phyloP scores from a whole-genome alignment of 2,113 vertebrate species.

The Mesembrinibis cayennensis region DNA sequence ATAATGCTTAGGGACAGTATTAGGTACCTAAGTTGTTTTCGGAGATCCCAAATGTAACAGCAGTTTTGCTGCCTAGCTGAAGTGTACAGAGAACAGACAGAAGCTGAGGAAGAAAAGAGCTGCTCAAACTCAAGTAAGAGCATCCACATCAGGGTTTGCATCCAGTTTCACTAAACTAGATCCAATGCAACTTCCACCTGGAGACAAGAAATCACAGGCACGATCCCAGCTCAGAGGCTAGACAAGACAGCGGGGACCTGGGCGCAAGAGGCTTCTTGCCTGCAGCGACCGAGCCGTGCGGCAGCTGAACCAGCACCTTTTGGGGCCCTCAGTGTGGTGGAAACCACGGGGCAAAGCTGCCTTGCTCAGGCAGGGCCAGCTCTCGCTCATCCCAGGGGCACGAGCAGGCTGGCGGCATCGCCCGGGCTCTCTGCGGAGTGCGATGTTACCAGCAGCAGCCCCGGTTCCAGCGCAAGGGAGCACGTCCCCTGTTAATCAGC shows the following conservation, averaged over 20 bases:
- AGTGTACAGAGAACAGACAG: neutral
- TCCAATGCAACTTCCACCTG: accelerated
- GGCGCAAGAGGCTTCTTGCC: no score
- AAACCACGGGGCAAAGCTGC: neutral
- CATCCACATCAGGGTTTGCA: neutral
- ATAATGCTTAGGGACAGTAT: neutral
- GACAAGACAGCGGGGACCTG: accelerated
- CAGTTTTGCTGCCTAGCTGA: neutral
- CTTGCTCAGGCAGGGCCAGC: neutral
- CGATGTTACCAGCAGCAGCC: neutral
- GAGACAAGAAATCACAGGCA: neutral
- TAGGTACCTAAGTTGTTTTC: neutral
- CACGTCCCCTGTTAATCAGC: slow-evolving; percentile 65
- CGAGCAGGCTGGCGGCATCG: neutral
- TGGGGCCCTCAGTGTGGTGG: neutral
- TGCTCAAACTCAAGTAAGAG: neutral
- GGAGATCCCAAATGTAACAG: neutral
- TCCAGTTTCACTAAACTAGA: neutral
- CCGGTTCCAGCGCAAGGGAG: neutral
- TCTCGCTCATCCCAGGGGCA: neutral
- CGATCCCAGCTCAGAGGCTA: neutral
- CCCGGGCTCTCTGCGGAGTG: neutral
- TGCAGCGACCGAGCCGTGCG: accelerated
- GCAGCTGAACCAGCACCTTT: neutral
- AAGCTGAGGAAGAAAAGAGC: neutral